Evolutionary conservation across 1,140 invertebrate genomes (phyloP).

Genomic region (Paracyclopina nana): DNA sequence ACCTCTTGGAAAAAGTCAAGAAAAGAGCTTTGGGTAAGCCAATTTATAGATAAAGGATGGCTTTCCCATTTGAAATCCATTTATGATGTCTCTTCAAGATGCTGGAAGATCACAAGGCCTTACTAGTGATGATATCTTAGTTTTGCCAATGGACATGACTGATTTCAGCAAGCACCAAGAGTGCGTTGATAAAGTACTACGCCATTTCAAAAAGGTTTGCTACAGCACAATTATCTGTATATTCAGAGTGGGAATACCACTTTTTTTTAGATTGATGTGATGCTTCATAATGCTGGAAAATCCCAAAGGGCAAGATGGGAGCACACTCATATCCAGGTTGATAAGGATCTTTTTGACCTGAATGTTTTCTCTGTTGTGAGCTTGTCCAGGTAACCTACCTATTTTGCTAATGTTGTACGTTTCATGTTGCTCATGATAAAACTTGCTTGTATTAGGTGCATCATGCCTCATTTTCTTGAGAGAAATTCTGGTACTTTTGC

Average conservation of each 20-base stretch:
- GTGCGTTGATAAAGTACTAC: slow-evolving; percentile 39
- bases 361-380: slow-evolving; percentile 57
- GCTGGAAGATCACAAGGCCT: slow-evolving; percentile 29
- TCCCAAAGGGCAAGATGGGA: slow-evolving; percentile 56
- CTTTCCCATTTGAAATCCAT: neutral
- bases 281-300: slow-evolving; percentile 60
- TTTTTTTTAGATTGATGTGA: slow-evolving; percentile 41
- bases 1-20: slow-evolving; percentile 54
- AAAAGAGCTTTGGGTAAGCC: slow-evolving; percentile 37
- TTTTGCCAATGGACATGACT: slow-evolving; percentile 48
- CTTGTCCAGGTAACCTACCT: slow-evolving; percentile 42
- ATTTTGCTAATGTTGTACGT: no score
- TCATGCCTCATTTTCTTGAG: slow-evolving; percentile 41
- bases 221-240: neutral
- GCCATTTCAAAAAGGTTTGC: slow-evolving; percentile 45
- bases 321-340: slow-evolving; percentile 48
- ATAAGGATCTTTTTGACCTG: slow-evolving; percentile 53
- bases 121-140: slow-evolving; percentile 38
- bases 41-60: neutral
- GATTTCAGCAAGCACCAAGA: slow-evolving; percentile 38
- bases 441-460: no score
- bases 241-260: neutral
- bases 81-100: neutral
- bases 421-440: no score
- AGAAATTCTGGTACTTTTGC: slow-evolving; percentile 42